phyloP scores from a whole-genome alignment of 2,888 invertebrate genomes.

The Salpingus planirostris region DNA sequence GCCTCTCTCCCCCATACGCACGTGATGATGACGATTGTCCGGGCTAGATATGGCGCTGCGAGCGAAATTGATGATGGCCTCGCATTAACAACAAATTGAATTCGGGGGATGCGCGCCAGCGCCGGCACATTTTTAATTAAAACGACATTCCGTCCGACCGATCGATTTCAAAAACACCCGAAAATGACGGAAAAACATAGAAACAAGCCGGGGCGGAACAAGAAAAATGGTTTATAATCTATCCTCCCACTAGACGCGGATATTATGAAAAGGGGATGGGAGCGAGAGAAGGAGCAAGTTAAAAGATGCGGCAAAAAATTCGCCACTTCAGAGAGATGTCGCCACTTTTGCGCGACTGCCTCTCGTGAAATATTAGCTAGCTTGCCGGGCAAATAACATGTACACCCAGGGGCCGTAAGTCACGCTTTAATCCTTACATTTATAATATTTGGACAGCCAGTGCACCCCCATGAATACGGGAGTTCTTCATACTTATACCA shows the following conservation, averaged over 20 bases:
- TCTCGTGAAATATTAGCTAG: conserved; percentile 27
- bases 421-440: conserved; percentile 28
- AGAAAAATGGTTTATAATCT: conserved; percentile 19
- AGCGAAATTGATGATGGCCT: no score
- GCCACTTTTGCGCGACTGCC: conserved; percentile 24
- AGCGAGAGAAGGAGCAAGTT: conserved; percentile 18
- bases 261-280: no score
- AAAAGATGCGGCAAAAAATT: conserved; percentile 20
- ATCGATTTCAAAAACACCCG: background rate
- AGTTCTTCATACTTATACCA: conserved; percentile 15
- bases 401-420: conserved; percentile 25
- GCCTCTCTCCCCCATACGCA: no score
- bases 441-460: conserved; percentile 27
- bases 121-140: no score
- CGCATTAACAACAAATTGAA: no score
- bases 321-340: conserved; percentile 24
- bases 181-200: conserved; percentile 5
- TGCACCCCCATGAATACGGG: conserved; percentile 13
- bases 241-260: conserved; percentile 15
- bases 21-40: no score
- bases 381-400: conserved; percentile 27
- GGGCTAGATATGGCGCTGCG: no score
- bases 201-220: conserved; percentile 11
- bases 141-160: no score
- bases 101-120: no score